Evolutionary conservation across 1,140 invertebrate species (phyloP), one percentile per base, ranked within the genome.

Genomic region (Neuroterus valhalla): DNA sequence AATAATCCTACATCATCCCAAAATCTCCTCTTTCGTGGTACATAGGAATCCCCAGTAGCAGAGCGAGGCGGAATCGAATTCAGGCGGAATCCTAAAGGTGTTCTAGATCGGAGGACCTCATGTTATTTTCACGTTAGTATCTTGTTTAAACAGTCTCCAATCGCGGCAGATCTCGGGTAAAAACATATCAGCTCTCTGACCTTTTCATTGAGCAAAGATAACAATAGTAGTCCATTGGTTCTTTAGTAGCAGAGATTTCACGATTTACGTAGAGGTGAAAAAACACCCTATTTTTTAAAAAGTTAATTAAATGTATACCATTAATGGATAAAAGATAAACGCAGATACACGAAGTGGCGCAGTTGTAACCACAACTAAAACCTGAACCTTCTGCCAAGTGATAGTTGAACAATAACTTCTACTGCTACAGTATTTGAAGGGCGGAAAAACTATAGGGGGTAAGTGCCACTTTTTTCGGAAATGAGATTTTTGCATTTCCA

Each of bases 241-340:
- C n/a, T 19, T 2, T 2, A 48, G 10, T n/a, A 19, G n/a, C 6
- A n/a, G 46, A 3, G 46, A 48, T 48, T 48, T 19, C 10, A 19
- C n/a, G 46, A 6, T 48, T 48, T 19, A 3, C 46, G 2, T 17
- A 48, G 17, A 19, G 17, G 6, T 48, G 8, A n/a, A 48, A n/a
- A 8, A 17, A 48, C 17, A 4, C 12, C 15, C 11, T 46, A 4
- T 46, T 46, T 46, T n/a, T 48, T 15, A 48, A 17, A 48, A 48
- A 48, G 46, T 19, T 48, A 48, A 48, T 48, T 48, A 48, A 48
- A 48, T n/a, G 14, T 17, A 5, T 17, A 5, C 15, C n/a, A 48
- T 19, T 48, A 48, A 48, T 48, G 46, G 46, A 48, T 8, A 48
- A 48, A 48, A 48, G 46, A 19, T 48, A 48, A 19, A 48, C 46